Conservation (phyloP, 2,113 vertebrate species). For the Syngnathus scovelli region DNA sequence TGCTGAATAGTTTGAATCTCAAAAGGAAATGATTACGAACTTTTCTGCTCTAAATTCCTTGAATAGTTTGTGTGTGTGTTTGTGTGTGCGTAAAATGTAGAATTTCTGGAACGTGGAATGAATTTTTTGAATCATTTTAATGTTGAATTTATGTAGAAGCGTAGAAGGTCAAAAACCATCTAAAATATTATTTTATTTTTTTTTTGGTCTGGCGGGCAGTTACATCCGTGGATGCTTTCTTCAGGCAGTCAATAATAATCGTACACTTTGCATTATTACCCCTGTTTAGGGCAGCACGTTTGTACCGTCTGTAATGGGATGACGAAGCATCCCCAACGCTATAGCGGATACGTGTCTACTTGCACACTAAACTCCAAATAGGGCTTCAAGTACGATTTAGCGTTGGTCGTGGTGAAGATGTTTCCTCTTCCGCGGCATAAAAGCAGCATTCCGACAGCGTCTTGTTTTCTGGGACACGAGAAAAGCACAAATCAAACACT, state of each 20-base stretch:
- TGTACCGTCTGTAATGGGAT: not conserved
- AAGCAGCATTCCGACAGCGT: conserved; percentile 37
- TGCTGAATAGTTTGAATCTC: not conserved
- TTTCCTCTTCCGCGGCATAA: conserved; percentile 21
- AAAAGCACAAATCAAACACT: conserved; percentile 25
- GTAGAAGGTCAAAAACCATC: no score
- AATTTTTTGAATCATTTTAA: not conserved
- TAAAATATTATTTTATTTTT: no score
- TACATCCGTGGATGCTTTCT: not conserved
- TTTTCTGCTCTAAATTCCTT: no score
- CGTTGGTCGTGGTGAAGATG: not conserved
- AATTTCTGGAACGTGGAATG: not conserved
- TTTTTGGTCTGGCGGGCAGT: no score
- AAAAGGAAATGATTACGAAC: no score
- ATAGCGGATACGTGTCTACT: not conserved
- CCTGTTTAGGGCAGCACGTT: not conserved
- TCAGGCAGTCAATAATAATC: not conserved
- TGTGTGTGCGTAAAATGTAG: not conserved
- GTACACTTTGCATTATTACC: not conserved
- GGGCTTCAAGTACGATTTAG: not conserved
- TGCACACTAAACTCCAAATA: not conserved
- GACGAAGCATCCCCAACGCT: not conserved
- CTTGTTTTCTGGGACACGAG: conserved; percentile 39
- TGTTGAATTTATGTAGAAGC: not conserved
- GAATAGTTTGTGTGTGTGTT: no score